Base-by-base conservation (phyloP, 1,140 invertebrate genomes). In the Dendroctonus valens region DNA sequence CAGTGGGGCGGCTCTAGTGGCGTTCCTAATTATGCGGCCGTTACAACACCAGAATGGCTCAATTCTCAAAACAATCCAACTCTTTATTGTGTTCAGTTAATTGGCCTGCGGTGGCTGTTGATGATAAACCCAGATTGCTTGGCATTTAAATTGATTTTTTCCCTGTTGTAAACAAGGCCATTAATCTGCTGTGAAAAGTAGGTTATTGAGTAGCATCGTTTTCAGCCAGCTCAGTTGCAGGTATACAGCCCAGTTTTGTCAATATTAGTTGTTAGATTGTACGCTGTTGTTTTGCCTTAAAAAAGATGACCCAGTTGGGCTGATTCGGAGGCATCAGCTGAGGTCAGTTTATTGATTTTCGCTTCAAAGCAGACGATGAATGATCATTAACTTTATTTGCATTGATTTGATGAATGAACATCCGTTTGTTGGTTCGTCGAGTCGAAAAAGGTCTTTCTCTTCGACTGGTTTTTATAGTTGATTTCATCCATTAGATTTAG, bases 101-200 rank as follows among this genome's bases (percentile, higher is more conserved):
- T 40, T 39, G 38, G 11, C 11, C 38, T 40, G 50, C 11, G 11
- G 11, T 52, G 11, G 38, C 37, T 55, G 40, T 55, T n/a, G 37
- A 11, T 55, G 53, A n/a, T 6, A n/a, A 55, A n/a, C 11, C 41
- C 11, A 9, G 9, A 55, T 11, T 55, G 53, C 9, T 55, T 55
- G 26, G 26, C 26, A 26, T 26, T 26, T 26, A 26, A 26, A 55
- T 41, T 55, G 53, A 55, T 55, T 55, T 55, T 55, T 55, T 39
- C 11, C 6, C 26, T 53, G 46, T 14, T 48, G 46, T 48, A 48
- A 14, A 48, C 11, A 48, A 26, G 26, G 26, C 26, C 26, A 26
- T 26, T 26, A 26, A 26, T 26, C 44, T 46, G 12, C 9, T 14
- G 9, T 46, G 9, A 46, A 46, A 46, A 46, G 9, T 46, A 12